Percentiles rank a stretch among this genome's conserved stretches.
Evolutionary conservation across 2,113 vertebrate species (phyloP).

Genomic region (Pseudonaja textilis): DNA sequence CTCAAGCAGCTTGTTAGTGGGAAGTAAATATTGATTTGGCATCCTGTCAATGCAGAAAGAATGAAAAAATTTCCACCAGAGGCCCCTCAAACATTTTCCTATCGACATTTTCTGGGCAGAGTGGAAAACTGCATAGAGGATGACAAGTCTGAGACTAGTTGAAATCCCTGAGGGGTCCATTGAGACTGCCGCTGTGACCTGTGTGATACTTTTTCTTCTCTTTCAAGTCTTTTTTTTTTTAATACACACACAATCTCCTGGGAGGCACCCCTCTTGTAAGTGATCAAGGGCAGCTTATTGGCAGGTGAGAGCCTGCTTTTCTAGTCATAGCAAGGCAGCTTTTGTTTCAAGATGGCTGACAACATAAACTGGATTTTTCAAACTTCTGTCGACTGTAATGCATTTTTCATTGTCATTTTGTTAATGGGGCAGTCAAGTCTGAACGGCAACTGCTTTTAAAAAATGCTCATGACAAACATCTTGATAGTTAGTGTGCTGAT

Average conservation of each 20-base stretch:
- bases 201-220: conserved; percentile 90
- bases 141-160: conserved; percentile 95
- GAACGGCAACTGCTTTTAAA: conserved; percentile 32
- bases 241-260: conserved; percentile 78
- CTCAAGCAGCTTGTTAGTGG: conserved; percentile 99
- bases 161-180: conserved; percentile 84
- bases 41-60: conserved; percentile 99
- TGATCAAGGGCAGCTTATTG: conserved; percentile 90
- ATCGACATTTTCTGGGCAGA: conserved; percentile 98
- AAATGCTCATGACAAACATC: conserved; percentile 25
- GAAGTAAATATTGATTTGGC: conserved; percentile 99
- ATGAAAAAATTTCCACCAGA: conserved; percentile 99
- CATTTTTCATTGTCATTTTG: conserved; percentile 55
- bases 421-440: conserved; percentile 39
- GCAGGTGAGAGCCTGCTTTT: conserved; percentile 79
- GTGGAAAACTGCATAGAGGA: conserved; percentile 85
- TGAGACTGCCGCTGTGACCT: conserved; percentile 88
- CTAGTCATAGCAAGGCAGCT: conserved; percentile 66
- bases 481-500: conserved; percentile 23
- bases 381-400: conserved; percentile 71
- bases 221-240: conserved; percentile 88
- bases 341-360: conserved; percentile 79
- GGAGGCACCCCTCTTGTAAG: conserved; percentile 79
- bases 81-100: conserved; percentile 98
- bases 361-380: conserved; percentile 65